Percentiles rank a stretch among this genome's conserved stretches.
Conservation (phyloP, 1,140 invertebrate genomes). For the Leptinotarsa undecemlineata region DNA sequence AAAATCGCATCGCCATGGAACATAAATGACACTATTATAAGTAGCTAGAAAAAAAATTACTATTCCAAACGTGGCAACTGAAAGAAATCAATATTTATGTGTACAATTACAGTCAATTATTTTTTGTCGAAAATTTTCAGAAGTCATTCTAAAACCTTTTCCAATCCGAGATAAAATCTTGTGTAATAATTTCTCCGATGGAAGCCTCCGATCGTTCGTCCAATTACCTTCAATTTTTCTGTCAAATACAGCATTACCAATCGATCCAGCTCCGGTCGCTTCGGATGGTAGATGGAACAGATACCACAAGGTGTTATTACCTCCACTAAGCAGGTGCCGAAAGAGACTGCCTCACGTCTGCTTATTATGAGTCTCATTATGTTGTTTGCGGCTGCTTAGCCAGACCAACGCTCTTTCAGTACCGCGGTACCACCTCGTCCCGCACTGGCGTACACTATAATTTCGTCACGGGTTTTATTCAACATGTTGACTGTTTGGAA, state of each 20-base stretch:
- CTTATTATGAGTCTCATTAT: constrained; percentile 53
- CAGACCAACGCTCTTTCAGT: constrained; percentile 20
- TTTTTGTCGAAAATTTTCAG: not conserved
- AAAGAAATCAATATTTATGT: too few species aligned
- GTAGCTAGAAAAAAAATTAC: too few species aligned
- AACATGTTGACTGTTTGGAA: constrained; percentile 4
- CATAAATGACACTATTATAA: too few species aligned
- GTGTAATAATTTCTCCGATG: not conserved
- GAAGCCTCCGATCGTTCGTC: not conserved
- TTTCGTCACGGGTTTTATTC: constrained; percentile 14
- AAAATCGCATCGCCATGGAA: too few species aligned
- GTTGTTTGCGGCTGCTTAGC: constrained; percentile 51
- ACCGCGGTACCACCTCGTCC: not conserved
- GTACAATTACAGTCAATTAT: too few species aligned
- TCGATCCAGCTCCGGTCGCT: constrained; percentile 4
- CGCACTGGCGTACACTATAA: constrained; percentile 24
- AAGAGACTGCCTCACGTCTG: constrained; percentile 50
- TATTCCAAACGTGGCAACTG: too few species aligned
- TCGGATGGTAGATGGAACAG: constrained; percentile 24
- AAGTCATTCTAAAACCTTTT: not conserved
- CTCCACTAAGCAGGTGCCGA: constrained; percentile 55
- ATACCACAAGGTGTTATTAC: constrained; percentile 53
- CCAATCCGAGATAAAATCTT: not conserved
- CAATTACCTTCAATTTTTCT: constrained; percentile 6
- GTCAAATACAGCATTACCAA: constrained; percentile 3